Conservation (phyloP, 2,113 vertebrate genomes). For the rat (Rattus norvegicus) region DNA sequence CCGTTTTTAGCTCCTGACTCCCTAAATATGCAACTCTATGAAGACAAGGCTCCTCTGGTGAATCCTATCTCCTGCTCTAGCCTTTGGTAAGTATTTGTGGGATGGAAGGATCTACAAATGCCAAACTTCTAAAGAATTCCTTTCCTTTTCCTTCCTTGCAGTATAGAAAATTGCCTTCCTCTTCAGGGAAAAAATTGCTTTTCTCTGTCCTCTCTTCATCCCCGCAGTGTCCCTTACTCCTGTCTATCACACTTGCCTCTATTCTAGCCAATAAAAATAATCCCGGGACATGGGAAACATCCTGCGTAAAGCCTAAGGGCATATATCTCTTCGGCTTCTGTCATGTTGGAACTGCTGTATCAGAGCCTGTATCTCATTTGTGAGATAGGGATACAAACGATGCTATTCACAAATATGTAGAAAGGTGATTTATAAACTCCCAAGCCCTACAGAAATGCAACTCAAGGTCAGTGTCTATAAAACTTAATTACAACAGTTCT, state of each 20-base stretch:
- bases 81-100: background rate
- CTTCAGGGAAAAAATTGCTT: conserved; percentile 27
- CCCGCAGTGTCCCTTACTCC: background rate
- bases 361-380: background rate
- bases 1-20: background rate
- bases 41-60: background rate
- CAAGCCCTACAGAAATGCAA: background rate
- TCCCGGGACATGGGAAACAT: background rate
- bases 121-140: conserved; percentile 39
- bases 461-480: background rate
- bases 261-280: conserved; percentile 32
- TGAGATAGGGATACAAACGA: conserved; percentile 44
- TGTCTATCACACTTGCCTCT: background rate
- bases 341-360: background rate
- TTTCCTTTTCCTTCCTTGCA: conserved; percentile 24
- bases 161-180: conserved; percentile 45
- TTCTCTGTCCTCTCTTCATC: background rate
- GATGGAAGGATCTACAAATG: background rate
- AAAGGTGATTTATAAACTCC: background rate
- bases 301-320: background rate
- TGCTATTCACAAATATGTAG: background rate
- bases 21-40: background rate
- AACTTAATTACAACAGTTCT: background rate
- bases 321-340: background rate
- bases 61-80: background rate